A percentile compares a stretch with the other conserved stretches of the same genome.
These are phyloP conservation scores for Gymnobelideus leadbeateri DNA, from an alignment of 2,113 vertebrate species.

Conservation along the genomic window DNA sequence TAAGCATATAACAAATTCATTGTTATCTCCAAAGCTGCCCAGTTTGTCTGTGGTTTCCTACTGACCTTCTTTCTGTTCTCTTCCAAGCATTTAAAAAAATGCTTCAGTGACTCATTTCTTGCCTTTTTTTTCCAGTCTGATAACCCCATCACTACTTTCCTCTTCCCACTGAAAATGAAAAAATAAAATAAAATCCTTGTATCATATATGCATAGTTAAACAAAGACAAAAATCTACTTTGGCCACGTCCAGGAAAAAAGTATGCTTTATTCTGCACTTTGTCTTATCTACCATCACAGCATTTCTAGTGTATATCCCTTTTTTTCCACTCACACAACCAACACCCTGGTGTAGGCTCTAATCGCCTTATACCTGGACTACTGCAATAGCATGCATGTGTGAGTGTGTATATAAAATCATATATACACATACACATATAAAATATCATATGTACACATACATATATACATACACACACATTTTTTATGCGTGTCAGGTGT, in stretches of 20 bases:
- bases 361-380: background rate
- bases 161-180: background rate
- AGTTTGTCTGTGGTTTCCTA: background rate
- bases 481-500: too few species aligned
- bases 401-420: too few species aligned
- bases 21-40: background rate
- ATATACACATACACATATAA: too few species aligned
- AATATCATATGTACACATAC: too few species aligned
- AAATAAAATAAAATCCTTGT: background rate
- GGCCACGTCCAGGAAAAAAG: background rate
- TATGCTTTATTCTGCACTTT: background rate
- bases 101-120: background rate
- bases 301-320: background rate
- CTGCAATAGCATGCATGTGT: background rate
- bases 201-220: background rate
- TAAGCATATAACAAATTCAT: background rate
- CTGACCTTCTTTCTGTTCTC: background rate
- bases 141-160: background rate
- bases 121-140: background rate
- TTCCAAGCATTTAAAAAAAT: background rate
- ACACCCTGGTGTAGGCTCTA: background rate
- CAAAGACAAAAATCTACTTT: background rate
- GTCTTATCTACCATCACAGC: background rate
- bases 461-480: too few species aligned
- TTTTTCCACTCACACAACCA: background rate